Evolutionary conservation across 2,113 vertebrate genomes (phyloP).

Genomic region (Callithrix jacchus): DNA sequence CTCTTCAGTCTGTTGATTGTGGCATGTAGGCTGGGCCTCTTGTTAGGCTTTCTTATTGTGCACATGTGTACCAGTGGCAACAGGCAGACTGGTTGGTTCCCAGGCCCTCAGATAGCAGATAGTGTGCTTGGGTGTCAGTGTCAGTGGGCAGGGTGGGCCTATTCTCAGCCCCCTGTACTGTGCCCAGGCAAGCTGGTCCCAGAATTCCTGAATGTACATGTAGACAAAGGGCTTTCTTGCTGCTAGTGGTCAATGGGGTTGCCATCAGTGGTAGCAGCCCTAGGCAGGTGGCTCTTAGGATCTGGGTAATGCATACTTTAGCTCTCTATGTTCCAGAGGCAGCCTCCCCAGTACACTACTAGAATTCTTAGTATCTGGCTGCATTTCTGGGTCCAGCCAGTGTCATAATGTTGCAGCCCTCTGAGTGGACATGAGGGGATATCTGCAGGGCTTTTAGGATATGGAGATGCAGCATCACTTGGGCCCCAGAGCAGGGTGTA

Average conservation of each 20-base stretch:
- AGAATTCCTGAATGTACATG: not conserved
- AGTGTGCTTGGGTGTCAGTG: not conserved
- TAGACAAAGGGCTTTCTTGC: not conserved
- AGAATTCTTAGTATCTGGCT: not conserved
- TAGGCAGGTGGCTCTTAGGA: not conserved
- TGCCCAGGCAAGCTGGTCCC: not conserved
- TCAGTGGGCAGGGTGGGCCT: not conserved
- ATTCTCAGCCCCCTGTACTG: not conserved
- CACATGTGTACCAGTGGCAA: not conserved
- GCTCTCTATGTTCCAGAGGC: not conserved
- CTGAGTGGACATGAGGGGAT: not conserved
- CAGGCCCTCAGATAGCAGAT: not conserved
- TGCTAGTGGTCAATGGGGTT: not conserved
- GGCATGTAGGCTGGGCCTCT: not conserved
- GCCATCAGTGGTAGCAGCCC: not conserved
- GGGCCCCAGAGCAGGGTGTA: not conserved
- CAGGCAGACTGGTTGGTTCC: not conserved
- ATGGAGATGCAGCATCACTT: not conserved
- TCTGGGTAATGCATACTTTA: not conserved
- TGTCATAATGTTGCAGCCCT: not conserved
- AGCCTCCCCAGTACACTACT: not conserved
- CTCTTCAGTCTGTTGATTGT: no score
- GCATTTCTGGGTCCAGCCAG: not conserved
- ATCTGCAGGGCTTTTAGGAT: not conserved
- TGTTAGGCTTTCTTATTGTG: not conserved